Evolutionary conservation across 1,140 invertebrate genomes (phyloP).

Genomic region (Hyles euphorbiae): DNA sequence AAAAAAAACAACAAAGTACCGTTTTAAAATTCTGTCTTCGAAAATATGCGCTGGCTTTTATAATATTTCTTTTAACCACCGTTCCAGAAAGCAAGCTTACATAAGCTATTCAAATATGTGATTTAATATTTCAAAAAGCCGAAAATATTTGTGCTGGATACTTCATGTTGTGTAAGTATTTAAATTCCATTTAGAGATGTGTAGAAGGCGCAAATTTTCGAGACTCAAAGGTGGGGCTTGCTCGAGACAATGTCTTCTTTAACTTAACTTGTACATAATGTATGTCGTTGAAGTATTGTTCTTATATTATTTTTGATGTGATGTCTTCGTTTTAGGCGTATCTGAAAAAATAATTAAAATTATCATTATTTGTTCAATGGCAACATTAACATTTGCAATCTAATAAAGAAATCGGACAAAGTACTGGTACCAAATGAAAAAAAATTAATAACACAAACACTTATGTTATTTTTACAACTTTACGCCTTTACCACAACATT

Average conservation of each 20-base stretch:
- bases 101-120: background rate
- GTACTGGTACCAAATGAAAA: conserved; percentile 3
- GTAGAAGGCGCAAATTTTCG: conserved; percentile 7
- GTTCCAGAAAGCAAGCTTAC: background rate
- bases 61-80: too few species aligned
- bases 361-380: background rate
- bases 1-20: conserved; percentile 18
- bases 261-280: conserved; percentile 51
- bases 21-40: conserved; percentile 5
- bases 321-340: conserved; percentile 57
- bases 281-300: conserved; percentile 36
- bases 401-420: too few species aligned
- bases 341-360: conserved; percentile 38
- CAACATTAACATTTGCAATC: background rate
- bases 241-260: conserved; percentile 8
- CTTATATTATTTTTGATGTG: conserved; percentile 36
- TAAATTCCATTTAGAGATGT: too few species aligned
- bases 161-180: too few species aligned
- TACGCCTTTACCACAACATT: conserved; percentile 1
- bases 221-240: conserved; percentile 43
- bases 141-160: too few species aligned
- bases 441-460: conserved; percentile 6
- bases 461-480: background rate
- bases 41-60: background rate
- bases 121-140: background rate